Conservation (phyloP, 2,888 invertebrate species). For the Malthinus flaveolus region DNA sequence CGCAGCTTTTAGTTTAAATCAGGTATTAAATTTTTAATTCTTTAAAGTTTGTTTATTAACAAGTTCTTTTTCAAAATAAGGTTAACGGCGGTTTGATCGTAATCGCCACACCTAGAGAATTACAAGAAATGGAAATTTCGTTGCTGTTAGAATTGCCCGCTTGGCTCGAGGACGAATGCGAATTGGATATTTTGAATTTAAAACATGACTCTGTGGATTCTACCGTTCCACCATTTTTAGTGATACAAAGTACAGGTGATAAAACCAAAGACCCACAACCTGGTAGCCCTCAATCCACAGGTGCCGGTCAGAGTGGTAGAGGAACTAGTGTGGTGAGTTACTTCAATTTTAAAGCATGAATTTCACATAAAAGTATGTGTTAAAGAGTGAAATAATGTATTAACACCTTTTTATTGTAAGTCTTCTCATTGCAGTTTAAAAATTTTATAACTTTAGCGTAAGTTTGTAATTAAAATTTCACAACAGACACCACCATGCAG, state of each 20-base stretch:
- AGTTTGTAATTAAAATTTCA: not conserved
- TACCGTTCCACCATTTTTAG: conserved; percentile 76
- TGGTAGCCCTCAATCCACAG: conserved; percentile 70
- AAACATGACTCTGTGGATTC: conserved; percentile 67
- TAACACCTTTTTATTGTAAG: too few species aligned
- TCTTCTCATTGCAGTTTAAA: too few species aligned
- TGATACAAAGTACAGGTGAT: conserved; percentile 75
- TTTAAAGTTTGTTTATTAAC: conserved; percentile 9
- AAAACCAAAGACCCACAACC: conserved; percentile 58
- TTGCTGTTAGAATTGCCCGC: conserved; percentile 84
- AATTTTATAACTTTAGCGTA: not conserved
- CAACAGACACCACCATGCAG: not conserved
- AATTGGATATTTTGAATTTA: conserved; percentile 89
- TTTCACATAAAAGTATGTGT: not conserved
- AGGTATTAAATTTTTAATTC: conserved; percentile 58
- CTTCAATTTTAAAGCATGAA: not conserved
- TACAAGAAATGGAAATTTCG: conserved; percentile 97
- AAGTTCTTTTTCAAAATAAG: conserved; percentile 49
- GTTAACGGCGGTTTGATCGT: conserved; percentile 82
- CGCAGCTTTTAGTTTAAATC: conserved; percentile 94
- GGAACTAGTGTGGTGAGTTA: conserved; percentile 84
- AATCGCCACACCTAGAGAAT: conserved; percentile 92
- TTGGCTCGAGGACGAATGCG: conserved; percentile 97
- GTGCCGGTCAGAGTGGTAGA: conserved; percentile 80
- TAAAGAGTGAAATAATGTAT: too few species aligned